Evolutionary conservation across 2,113 vertebrate genomes (phyloP), one percentile per base, ranked within the genome.

Genomic region (Chaetorhynchus papuensis): DNA sequence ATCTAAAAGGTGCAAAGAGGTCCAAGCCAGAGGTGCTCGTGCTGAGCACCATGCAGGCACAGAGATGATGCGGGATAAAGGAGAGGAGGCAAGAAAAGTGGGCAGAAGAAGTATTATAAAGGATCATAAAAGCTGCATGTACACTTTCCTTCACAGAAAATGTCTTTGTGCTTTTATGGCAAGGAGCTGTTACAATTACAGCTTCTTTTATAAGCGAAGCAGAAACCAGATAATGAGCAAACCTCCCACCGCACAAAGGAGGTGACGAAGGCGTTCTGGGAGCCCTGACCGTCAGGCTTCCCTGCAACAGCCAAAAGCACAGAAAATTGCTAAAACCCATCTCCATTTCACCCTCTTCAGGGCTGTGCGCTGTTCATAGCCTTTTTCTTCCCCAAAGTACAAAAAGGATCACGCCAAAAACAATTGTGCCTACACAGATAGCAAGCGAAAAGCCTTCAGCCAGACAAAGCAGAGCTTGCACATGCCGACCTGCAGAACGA

Each of bases 191-290:
- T 39, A 88, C 92, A 92, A 93, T 95, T 93, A 89, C 93, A 82
- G 81, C 74, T 92, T 64, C 91, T 95, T 96, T 89, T 91, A 78
- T 82, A 92, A 89, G 74, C 1, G 31, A 82, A 93, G 93, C 69
- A 91, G 91, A 87, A 89, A 74, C 69, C 87, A 76, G 94, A 93
- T 94, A 97, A 97, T 75, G 95, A 96, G 91, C 93, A 95, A 87
- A 91, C 87, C 91, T 96, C 95, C 94, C 81, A 82, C 81, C 0
- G 4, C 87, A 96, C 91, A 95, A 96, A 96, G 81, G 77, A 93
- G 94, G 94, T 37, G 39, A 86, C 3, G 54, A 90, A 88, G 86
- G 76, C 1, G 8, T 56, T 89, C 60, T 31, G 57, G 65, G 42
- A 94, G 95, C 77, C 89, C 87, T 91, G 83, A 76, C 0, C 20